A percentile compares a stretch with the other conserved stretches of the same genome.
phyloP scores from a whole-genome alignment of 2,797 vertebrate genomes.

The Artibeus jamaicensis region DNA sequence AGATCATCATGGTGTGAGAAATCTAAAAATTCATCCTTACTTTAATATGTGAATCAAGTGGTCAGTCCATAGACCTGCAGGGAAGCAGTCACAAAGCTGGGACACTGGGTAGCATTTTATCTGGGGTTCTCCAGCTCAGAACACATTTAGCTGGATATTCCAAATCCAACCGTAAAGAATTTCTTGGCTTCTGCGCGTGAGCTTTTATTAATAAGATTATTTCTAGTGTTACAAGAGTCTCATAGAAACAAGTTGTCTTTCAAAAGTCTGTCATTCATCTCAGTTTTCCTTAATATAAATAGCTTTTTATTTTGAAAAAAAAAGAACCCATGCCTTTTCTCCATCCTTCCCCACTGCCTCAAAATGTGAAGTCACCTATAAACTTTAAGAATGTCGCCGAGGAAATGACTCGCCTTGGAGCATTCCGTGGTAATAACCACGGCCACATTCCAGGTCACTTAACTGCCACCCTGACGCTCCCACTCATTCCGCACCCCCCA shows the following conservation, averaged over 20 bases:
- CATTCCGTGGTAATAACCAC: slow-evolving; percentile 50
- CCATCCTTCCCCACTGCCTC: not conserved
- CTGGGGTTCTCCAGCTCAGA: not conserved
- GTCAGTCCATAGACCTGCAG: not conserved
- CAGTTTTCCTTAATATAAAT: not conserved
- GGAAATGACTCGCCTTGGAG: slow-evolving; percentile 59
- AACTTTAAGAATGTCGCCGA: slow-evolving; percentile 22
- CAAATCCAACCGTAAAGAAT: not conserved
- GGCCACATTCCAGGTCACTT: slow-evolving; percentile 66
- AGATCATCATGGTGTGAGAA: not conserved
- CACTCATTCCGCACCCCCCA: not conserved
- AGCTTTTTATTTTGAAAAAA: slow-evolving; percentile 18
- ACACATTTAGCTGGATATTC: not conserved
- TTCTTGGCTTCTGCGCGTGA: not conserved
- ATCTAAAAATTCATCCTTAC: not conserved
- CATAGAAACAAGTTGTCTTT: not conserved
- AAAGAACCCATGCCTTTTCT: not conserved
- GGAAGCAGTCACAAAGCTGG: not conserved
- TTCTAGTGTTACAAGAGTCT: not conserved
- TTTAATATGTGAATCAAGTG: not conserved
- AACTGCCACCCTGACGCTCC: not conserved
- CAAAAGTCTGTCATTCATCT: not conserved
- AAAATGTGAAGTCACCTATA: slow-evolving; percentile 60
- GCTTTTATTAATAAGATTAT: not conserved
- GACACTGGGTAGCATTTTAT: not conserved